Evolutionary conservation across 2,888 invertebrate genomes (phyloP), one percentile per base, ranked within the genome.

Genomic region (Nemotelus pantherinus): DNA sequence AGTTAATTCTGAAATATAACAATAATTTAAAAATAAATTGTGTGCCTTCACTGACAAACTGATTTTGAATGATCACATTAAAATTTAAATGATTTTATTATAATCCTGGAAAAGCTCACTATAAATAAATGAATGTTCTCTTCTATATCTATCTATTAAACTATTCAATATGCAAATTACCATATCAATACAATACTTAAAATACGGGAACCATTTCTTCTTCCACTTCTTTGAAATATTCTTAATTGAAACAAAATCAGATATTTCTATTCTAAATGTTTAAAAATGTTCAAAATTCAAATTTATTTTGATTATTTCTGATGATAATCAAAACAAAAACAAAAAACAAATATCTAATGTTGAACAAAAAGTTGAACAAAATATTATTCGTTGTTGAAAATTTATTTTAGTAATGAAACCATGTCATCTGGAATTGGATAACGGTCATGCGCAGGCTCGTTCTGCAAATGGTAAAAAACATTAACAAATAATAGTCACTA

Each of bases 401-500:
- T 43, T 79, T 25, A 25, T 25, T 79, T 74, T 80, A 84, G 90
- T 91, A 84, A 91, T 90, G 88, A 92, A 92, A 88, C 92, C 92
- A 83, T 90, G 91, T 85, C 90, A 92, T 88, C 90, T 92, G 88
- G 92, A 92, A 89, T 90, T 92, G 84, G 89, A 88, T 87, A 89
- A 89, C 88, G 88, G 88, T 86, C 88, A 88, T 78, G 81, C 87
- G 83, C 88, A 89, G 85, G 90, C 90, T 86, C 92, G 92, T 88
- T 94, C 94, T 89, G 90, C 92, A 88, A 94, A 94, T 89, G 94
- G 94, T 94, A 93, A 92, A 89, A 10, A 41, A 47, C 25, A n/a
- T 58, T n/a, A 6, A 58, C 25, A 25, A 25, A 25, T 25, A 25
- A 25, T 25, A 25, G 9, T 47, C 68, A 9, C 44, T 6, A 6